Evolutionary conservation across 2,113 vertebrate species (phyloP).

Genomic region (Sitta europaea): DNA sequence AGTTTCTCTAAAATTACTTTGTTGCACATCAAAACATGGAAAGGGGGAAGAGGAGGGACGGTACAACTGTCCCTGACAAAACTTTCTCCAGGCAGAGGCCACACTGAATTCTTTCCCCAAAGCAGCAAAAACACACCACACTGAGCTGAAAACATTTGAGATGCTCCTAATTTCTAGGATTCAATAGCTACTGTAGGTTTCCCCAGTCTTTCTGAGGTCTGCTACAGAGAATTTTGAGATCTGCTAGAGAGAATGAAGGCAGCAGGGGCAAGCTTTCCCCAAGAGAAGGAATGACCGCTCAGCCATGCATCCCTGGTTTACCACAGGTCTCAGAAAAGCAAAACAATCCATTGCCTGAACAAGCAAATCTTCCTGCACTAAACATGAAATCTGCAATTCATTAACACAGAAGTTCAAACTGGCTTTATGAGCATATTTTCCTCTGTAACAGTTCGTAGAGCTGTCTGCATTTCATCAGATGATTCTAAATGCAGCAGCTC

Average conservation of each 20-base stretch:
- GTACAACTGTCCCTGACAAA: neutral
- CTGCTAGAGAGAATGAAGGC: neutral
- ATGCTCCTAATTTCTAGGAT: neutral
- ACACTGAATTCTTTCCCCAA: neutral
- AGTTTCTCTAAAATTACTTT: neutral
- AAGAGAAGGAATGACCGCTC: neutral
- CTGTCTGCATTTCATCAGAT: neutral
- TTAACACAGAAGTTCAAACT: neutral
- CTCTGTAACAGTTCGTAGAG: neutral
- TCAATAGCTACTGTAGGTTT: neutral
- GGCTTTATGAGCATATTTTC: neutral
- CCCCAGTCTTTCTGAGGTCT: neutral
- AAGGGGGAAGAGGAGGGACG: neutral
- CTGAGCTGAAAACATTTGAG: neutral
- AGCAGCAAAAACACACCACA: neutral
- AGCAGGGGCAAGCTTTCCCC: neutral
- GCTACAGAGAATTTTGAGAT: neutral
- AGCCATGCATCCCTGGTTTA: fast-evolving
- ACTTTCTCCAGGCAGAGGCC: neutral
- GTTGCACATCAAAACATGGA: neutral
- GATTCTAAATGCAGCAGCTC: neutral
- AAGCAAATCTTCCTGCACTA: neutral
- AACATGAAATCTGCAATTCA: neutral
- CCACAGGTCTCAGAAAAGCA: neutral
- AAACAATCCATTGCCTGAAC: neutral